A percentile compares a stretch with the other conserved stretches of the same genome.
Evolutionary conservation across 2,888 invertebrate genomes (phyloP).

Genomic region (Abscondita cerata): DNA sequence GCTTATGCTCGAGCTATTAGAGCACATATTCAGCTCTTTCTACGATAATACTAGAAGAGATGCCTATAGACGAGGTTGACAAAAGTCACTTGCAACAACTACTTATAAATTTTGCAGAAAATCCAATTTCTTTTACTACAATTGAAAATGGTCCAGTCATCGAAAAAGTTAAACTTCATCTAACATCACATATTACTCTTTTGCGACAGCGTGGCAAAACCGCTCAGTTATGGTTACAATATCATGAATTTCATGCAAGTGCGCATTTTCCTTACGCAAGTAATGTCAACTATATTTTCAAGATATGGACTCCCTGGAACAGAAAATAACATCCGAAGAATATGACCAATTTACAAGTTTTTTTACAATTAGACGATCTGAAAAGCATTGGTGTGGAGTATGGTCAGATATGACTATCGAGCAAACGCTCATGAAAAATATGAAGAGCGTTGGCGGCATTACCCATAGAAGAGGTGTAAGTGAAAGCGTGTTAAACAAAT

Average conservation of each 20-base stretch:
- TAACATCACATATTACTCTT: no score
- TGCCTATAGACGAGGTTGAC: neutral
- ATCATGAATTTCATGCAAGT: neutral
- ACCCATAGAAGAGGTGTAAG: neutral
- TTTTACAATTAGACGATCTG: neutral
- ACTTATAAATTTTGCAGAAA: neutral
- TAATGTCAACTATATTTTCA: neutral
- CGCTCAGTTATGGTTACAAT: neutral
- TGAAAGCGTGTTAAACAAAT: neutral
- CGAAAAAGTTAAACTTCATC: neutral
- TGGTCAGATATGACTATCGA: no score
- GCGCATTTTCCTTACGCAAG: neutral
- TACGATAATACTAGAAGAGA: neutral
- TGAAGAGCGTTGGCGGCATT: neutral
- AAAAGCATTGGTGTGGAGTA: neutral
- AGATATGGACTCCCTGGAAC: neutral
- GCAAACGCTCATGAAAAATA: neutral
- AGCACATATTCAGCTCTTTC: neutral
- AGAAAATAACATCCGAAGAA: neutral
- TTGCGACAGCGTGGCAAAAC: neutral
- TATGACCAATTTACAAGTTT: neutral
- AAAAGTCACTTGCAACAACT: neutral
- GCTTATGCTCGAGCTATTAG: neutral
- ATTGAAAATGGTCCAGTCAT: neutral
- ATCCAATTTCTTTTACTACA: neutral